Evolutionary conservation across 2,113 vertebrate species (phyloP), one percentile per base, ranked within the genome.

Genomic region (Callionymus lyra): DNA sequence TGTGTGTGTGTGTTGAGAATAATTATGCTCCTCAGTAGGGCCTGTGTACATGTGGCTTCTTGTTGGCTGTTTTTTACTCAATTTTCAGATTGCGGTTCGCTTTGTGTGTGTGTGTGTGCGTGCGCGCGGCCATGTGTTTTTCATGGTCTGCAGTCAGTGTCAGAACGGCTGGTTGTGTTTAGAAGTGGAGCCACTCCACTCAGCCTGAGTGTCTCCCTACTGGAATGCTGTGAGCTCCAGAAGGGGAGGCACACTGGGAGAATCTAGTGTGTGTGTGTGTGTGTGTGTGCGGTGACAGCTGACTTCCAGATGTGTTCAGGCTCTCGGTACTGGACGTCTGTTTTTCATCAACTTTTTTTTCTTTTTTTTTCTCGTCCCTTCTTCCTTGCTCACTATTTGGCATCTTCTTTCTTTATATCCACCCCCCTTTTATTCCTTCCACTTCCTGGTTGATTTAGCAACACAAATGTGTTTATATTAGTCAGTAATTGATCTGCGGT

Each of bases 261-360:
- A 18, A 53, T 33, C 15, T 37, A 18, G 16, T 41, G n/a, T 16
- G 48, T 53, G 53, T 45, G 60, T 55, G 41, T 65, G 50, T 37
- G 56, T 59, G 47, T 57, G 47, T 31, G 65, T n/a, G n/a, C n/a
- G 59, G 55, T 81, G 78, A 83, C 84, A 85, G 84, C 80, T 86
- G 82, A 82, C 70, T 78, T 83, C 82, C 84, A 86, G 84, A 86
- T 86, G 84, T 85, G 77, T 40, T 48, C 61, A 35, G 59, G 54
- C 63, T 68, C 62, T 57, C 57, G 33, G 53, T 37, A 51, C 65
- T 65, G 56, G 51, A 56, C 42, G 50, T 85, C 82, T 86, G 85
- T 44, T 83, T 74, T 64, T 65, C 68, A 82, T 86, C 80, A 45
- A 81, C 42, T 63, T 44, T 52, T 62, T 40, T 44, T 53, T 58